phyloP scores from a whole-genome alignment of 2,113 vertebrate species.

The Hydrochoerus hydrochaeris region DNA sequence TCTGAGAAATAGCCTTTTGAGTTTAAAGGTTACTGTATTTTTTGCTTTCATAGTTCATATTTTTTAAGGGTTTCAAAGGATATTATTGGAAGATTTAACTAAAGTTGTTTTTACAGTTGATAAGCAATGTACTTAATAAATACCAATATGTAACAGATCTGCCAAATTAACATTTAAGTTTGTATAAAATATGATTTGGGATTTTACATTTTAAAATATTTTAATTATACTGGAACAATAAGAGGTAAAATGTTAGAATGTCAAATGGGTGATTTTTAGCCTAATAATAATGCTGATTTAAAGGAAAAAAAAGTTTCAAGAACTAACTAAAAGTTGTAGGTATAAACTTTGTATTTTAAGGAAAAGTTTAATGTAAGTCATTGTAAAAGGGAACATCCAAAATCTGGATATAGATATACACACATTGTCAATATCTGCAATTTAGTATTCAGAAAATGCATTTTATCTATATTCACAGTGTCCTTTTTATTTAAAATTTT shows the following conservation, averaged over 20 bases:
- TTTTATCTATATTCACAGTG: background rate
- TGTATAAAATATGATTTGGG: background rate
- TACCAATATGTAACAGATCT: background rate
- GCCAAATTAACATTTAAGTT: background rate
- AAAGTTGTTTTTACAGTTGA: background rate
- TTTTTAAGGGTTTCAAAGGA: background rate
- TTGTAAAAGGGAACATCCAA: background rate
- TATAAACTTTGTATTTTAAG: background rate
- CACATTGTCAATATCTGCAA: background rate
- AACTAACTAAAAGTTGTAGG: constrained; percentile 9
- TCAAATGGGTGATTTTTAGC: background rate
- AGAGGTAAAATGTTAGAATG: background rate
- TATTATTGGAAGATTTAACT: background rate
- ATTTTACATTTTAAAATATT: background rate
- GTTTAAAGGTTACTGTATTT: background rate
- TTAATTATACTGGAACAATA: background rate
- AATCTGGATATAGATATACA: background rate
- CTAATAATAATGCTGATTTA: background rate
- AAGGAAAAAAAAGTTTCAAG: background rate
- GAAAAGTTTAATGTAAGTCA: background rate
- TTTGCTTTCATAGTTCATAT: background rate
- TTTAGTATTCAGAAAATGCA: constrained; percentile 12
- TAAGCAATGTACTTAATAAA: background rate
- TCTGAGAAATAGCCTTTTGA: background rate
- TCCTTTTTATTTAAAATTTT: background rate